A percentile compares a stretch with the other conserved stretches of the same genome.
phyloP scores from a whole-genome alignment of 2,113 vertebrate genomes.

The Nesospiza acunhae region DNA sequence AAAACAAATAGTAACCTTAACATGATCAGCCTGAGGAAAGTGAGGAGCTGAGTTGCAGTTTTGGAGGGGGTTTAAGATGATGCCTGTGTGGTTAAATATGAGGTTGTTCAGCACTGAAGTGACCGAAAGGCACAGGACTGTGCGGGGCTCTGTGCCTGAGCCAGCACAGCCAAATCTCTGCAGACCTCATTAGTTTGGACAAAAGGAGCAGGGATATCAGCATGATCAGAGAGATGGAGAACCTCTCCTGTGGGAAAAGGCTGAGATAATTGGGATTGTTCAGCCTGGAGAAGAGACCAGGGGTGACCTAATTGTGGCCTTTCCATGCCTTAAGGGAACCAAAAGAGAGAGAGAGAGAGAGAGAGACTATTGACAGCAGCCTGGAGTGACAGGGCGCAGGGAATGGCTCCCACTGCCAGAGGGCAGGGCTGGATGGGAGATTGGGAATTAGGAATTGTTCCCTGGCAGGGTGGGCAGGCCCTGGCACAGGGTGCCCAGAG shows the following conservation, averaged over 20 bases:
- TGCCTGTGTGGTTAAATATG: fast-evolving
- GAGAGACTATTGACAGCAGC: background rate
- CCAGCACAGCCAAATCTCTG: background rate
- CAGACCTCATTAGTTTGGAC: background rate
- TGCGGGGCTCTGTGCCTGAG: background rate
- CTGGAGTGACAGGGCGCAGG: background rate
- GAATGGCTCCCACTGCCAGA: background rate
- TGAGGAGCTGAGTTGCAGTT: background rate
- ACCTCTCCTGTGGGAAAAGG: background rate
- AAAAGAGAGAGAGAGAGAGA: background rate
- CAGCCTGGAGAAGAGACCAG: background rate
- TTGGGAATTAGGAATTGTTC: fast-evolving
- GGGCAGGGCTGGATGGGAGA: fast-evolving
- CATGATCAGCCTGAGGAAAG: background rate
- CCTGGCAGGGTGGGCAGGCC: fast-evolving
- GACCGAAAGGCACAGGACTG: background rate
- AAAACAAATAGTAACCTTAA: conserved; percentile 30
- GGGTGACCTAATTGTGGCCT: background rate
- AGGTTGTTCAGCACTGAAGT: background rate
- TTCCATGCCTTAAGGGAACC: background rate
- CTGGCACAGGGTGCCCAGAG: background rate
- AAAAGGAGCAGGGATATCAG: background rate
- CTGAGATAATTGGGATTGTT: background rate
- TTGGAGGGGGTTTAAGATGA: background rate
- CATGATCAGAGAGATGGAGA: background rate